Evolutionary conservation across 1,140 invertebrate species (phyloP).

Genomic region (Oncopodura yosiiana): DNA sequence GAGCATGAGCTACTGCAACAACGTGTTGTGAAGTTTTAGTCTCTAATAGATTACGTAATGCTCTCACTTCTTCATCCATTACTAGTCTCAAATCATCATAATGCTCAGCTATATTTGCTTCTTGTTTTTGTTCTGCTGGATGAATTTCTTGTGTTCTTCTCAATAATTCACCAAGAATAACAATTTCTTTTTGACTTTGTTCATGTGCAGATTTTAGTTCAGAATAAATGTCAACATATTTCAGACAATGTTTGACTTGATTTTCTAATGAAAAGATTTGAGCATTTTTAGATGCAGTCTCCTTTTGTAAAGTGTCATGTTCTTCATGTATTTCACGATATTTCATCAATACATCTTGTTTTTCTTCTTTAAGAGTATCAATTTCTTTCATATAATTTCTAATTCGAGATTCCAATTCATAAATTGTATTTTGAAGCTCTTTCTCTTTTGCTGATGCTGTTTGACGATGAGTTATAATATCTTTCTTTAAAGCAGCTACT

Average conservation of each 20-base stretch:
- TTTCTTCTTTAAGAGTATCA: not conserved
- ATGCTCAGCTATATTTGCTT: constrained; percentile 14
- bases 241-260: constrained; percentile 15
- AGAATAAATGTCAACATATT: constrained; percentile 11
- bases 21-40: constrained; percentile 42
- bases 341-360: constrained; percentile 10
- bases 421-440: constrained; percentile 16
- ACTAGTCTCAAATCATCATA: constrained; percentile 23
- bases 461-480: constrained; percentile 20
- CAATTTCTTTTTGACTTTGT: constrained; percentile 22
- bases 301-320: constrained; percentile 18
- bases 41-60: constrained; percentile 37
- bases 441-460: constrained; percentile 16
- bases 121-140: not conserved
- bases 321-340: constrained; percentile 12
- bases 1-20: constrained; percentile 42
- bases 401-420: constrained; percentile 10
- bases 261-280: constrained; percentile 15
- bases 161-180: constrained; percentile 31
- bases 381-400: constrained; percentile 3
- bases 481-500: constrained; percentile 29
- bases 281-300: constrained; percentile 21
- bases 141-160: constrained; percentile 26
- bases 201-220: constrained; percentile 28
- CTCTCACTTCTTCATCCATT: constrained; percentile 27